Evolutionary conservation across 2,797 vertebrate genomes (phyloP).

Genomic region (Cichlasoma orientale): DNA sequence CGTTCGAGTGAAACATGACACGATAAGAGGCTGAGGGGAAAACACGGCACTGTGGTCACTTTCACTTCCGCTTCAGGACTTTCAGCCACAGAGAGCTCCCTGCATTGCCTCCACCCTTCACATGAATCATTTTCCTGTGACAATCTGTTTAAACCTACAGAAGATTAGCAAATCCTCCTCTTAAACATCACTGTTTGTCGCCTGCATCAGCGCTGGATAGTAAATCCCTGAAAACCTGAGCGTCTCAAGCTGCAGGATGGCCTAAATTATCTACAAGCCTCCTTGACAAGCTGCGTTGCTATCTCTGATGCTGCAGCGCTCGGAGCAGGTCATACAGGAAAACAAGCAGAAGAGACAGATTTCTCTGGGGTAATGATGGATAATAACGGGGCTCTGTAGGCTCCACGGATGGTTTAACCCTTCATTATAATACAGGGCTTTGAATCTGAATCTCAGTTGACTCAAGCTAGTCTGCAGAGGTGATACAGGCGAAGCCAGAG

Average conservation of each 20-base stretch:
- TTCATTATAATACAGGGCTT: constrained; percentile 17
- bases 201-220: not conserved
- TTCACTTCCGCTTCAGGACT: constrained; percentile 66
- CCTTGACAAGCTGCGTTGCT: constrained; percentile 2
- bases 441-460: not conserved
- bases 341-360: not conserved
- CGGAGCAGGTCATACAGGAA: constrained; percentile 4
- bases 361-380: constrained; percentile 2
- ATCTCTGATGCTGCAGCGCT: not conserved
- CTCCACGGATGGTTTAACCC: constrained; percentile 18
- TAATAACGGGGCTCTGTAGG: constrained; percentile 29
- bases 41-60: constrained; percentile 34
- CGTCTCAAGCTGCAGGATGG: not conserved
- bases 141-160: not conserved
- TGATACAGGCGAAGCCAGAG: too few species aligned
- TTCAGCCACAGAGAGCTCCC: constrained; percentile 3
- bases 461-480: not conserved
- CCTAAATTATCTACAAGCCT: constrained; percentile 6
- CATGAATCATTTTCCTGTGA: constrained; percentile 50
- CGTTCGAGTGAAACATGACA: constrained; percentile 32
- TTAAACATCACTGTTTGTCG: not conserved
- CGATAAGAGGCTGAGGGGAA: not conserved
- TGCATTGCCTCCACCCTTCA: not conserved
- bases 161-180: not conserved
- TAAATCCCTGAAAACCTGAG: constrained; percentile 20